Evolutionary conservation across 2,113 vertebrate species (phyloP), one percentile per base, ranked within the genome.

Genomic region (Ageneiosus marmoratus): DNA sequence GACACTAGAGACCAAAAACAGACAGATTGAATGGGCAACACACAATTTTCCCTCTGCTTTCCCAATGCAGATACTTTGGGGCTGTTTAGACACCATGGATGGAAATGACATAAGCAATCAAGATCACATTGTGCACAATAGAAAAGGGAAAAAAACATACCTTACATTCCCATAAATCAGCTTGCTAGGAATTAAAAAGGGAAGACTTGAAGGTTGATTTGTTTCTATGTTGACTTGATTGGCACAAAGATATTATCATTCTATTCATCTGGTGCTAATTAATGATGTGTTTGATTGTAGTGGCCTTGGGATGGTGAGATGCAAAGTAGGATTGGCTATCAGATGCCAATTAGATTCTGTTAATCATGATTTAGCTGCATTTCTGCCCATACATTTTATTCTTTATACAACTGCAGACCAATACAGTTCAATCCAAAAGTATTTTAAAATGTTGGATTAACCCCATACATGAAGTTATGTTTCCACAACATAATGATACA

Each of bases 181-280:
- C 72, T 53, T 34, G 48, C 3, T 11, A 11, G 48, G 53, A 75
- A 53, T 50, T 48, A 2, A 1, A 13, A 53, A 37, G 22, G 41
- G 29, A 78, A 63, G 48, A 65, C 9, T 41, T 20, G 60, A 50
- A 11, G 37, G 27, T 22, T 32, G 10, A 18, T 62, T 74, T 24
- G 55, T 50, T 58, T n/a, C 5, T 63, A 46, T n/a, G 44, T 73
- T 55, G 4, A 37, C 22, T 46, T 79, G 44, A 75, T 62, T 75
- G 69, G 70, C 24, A 69, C 34, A 16, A 27, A 50, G 50, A 20
- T 51, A 56, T 83, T 79, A 83, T 60, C 56, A 77, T 82, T 60
- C 85, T 55, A 69, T 53, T 70, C 48, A 79, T 34, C 80, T 48
- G 75, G 13, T 37, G 6, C 34, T 44, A 65, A 79, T 79, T 86